phyloP scores from a whole-genome alignment of 2,888 invertebrate species.

The Temnothorax rugatulus region DNA sequence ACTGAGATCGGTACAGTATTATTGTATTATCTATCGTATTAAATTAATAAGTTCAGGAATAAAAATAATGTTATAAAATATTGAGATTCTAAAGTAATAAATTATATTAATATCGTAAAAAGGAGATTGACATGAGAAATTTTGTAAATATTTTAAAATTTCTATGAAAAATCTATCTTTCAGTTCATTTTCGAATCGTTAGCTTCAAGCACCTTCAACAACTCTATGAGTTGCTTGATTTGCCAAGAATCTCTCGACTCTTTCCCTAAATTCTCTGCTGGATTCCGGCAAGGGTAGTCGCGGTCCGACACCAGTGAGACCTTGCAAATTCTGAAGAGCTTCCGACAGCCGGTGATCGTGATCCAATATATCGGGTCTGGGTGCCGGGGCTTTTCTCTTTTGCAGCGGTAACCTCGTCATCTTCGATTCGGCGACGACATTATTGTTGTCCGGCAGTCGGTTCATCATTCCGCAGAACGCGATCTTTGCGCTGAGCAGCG shows the following conservation, averaged over 20 bases:
- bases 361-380: conserved; percentile 77
- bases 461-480: conserved; percentile 89
- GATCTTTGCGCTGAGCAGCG: conserved; percentile 88
- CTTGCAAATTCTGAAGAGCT: conserved; percentile 75
- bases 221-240: conserved; percentile 77
- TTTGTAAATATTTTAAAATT: neutral
- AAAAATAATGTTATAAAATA: conserved; percentile 13
- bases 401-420: neutral
- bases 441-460: conserved; percentile 69
- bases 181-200: neutral
- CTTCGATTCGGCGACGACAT: conserved; percentile 51
- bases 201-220: conserved; percentile 69
- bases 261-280: conserved; percentile 77
- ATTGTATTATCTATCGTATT: neutral
- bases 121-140: neutral
- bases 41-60: neutral
- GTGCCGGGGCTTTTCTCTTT: conserved; percentile 69
- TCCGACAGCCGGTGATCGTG: conserved; percentile 76
- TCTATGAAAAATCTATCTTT: neutral
- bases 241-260: conserved; percentile 78
- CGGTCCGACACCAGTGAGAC: conserved; percentile 68
- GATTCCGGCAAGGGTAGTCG: conserved; percentile 79
- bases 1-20: conserved; percentile 18
- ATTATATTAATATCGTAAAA: neutral
- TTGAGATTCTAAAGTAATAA: neutral